These are phyloP conservation scores for Chaetodon auriga DNA, from an alignment of 2,113 vertebrate genomes.

Conservation along the genomic window DNA sequence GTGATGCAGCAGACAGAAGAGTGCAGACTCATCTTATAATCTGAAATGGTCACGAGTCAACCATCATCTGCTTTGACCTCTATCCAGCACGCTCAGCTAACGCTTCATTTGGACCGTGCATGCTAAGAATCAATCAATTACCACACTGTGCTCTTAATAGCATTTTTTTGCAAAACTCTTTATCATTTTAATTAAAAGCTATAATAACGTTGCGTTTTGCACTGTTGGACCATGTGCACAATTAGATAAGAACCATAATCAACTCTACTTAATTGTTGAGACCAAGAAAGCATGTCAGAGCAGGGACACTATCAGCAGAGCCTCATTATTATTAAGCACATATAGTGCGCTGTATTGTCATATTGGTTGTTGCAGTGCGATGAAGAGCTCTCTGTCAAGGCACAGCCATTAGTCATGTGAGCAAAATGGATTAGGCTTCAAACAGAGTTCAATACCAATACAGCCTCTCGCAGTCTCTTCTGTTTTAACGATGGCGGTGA, in stretches of 20 bases:
- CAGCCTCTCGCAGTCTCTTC: slow-evolving; percentile 37
- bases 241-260: slow-evolving; percentile 21
- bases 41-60: slow-evolving; percentile 39
- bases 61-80: slow-evolving; percentile 38
- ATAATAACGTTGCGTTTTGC: slow-evolving; percentile 15
- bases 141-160: background rate
- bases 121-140: slow-evolving; percentile 18
- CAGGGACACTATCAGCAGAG: background rate
- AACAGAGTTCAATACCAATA: slow-evolving; percentile 65
- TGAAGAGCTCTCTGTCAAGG: slow-evolving; percentile 61
- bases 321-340: slow-evolving; percentile 11
- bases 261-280: slow-evolving; percentile 32
- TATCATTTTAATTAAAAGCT: slow-evolving; percentile 44
- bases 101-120: slow-evolving; percentile 3
- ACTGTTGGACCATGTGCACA: background rate
- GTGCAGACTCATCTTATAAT: slow-evolving; percentile 44
- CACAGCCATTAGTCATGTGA: slow-evolving; percentile 66
- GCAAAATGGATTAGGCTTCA: slow-evolving; percentile 69
- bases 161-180: slow-evolving; percentile 4
- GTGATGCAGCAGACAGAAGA: slow-evolving; percentile 18
- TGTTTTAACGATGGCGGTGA: slow-evolving; percentile 54
- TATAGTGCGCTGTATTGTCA: background rate
- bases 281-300: slow-evolving; percentile 12
- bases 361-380: slow-evolving; percentile 25
- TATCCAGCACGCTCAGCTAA: background rate